phyloP scores from a whole-genome alignment of 2,797 vertebrate species.

The Coreius guichenoti region DNA sequence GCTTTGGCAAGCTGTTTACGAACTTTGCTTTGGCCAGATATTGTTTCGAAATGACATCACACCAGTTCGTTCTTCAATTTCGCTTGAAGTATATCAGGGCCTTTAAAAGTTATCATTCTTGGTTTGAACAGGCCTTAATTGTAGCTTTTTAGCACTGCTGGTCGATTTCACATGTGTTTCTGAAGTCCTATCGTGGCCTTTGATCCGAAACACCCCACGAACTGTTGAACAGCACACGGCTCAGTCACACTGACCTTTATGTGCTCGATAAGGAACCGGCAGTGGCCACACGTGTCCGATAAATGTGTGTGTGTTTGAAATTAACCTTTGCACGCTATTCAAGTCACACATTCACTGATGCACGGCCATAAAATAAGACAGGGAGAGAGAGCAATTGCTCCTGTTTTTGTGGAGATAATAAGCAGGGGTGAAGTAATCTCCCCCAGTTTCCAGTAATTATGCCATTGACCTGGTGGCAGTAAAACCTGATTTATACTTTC shows the following conservation, averaged over 20 bases:
- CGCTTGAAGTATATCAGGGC: background rate
- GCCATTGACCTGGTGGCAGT: conserved; percentile 3
- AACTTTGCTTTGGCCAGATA: background rate
- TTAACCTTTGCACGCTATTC: conserved; percentile 40
- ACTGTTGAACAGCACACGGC: conserved; percentile 8
- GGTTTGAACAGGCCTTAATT: background rate
- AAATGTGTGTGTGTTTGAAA: conserved; percentile 35
- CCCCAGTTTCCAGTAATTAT: conserved; percentile 18
- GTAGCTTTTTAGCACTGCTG: background rate
- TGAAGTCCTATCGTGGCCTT: background rate
- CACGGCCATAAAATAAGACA: conserved; percentile 13
- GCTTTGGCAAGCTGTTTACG: background rate
- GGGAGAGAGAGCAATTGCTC: background rate
- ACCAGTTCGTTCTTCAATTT: background rate
- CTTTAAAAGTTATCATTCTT: background rate
- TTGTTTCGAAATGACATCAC: background rate
- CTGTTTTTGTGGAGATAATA: conserved; percentile 31
- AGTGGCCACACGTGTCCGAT: conserved; percentile 12
- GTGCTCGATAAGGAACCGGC: conserved; percentile 28
- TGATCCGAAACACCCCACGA: background rate
- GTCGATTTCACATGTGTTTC: background rate
- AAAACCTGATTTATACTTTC: conserved; percentile 29
- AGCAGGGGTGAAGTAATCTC: conserved; percentile 8
- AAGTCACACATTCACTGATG: conserved; percentile 24
- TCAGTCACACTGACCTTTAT: conserved; percentile 45